These are phyloP conservation scores for Neoseiulus cucumeris DNA, from an alignment of 1,140 invertebrate genomes.

Conservation along the genomic window DNA sequence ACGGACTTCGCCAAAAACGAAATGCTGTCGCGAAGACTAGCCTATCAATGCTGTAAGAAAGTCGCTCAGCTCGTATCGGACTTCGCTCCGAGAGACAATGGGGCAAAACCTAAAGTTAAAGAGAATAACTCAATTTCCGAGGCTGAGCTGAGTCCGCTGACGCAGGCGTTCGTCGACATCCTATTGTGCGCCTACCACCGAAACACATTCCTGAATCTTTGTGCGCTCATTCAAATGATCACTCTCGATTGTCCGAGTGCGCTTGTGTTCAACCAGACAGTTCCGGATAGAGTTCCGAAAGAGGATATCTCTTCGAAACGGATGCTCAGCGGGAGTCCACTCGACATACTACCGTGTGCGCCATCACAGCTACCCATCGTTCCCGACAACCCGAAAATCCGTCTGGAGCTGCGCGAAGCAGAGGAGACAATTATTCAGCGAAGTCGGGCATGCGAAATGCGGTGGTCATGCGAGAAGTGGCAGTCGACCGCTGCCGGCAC, in stretches of 20 bases:
- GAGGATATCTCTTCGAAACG: not conserved
- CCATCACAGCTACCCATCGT: conserved; percentile 76
- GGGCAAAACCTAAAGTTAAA: not conserved
- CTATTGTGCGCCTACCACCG: not conserved
- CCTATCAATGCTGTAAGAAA: conserved; percentile 62
- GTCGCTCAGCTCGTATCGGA: conserved; percentile 36
- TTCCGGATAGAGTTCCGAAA: not conserved
- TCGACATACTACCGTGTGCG: conserved; percentile 65
- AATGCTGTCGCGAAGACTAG: conserved; percentile 58
- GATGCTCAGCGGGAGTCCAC: conserved; percentile 63
- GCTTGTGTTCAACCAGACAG: conserved; percentile 70
- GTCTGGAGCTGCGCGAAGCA: conserved; percentile 40
- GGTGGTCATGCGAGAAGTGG: conserved; percentile 91
- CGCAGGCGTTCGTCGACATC: conserved; percentile 8
- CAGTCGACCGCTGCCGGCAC: conserved; percentile 54
- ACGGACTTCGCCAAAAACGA: conserved; percentile 81
- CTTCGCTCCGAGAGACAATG: not conserved
- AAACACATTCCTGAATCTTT: conserved; percentile 10
- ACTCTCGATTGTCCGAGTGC: conserved; percentile 74
- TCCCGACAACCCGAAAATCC: conserved; percentile 34
- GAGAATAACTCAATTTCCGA: conserved; percentile 13
- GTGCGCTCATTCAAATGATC: conserved; percentile 40
- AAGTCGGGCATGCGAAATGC: conserved; percentile 66
- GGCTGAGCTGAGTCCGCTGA: not conserved
- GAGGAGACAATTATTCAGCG: conserved; percentile 67